Percentiles rank a stretch among this genome's conserved stretches.
phyloP scores from a whole-genome alignment of 2,888 invertebrate species.

The Oasisia sp. region DNA sequence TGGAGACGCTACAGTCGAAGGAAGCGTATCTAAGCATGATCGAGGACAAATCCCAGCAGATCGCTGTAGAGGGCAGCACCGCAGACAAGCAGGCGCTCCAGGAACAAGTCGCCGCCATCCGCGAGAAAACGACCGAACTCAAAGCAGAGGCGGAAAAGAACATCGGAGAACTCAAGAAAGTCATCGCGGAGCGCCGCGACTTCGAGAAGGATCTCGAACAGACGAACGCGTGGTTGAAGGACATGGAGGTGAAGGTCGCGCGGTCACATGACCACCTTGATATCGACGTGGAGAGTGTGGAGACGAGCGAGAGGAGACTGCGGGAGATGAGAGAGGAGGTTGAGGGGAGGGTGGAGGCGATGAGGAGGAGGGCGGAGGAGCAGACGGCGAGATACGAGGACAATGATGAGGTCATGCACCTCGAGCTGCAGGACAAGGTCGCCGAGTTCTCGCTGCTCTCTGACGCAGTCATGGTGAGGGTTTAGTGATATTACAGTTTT shows the following conservation, averaged over 20 bases:
- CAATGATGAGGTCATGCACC: slow-evolving; percentile 51
- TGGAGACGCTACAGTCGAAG: slow-evolving; percentile 29
- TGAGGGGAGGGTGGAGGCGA: slow-evolving; percentile 43
- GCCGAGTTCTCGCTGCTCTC: slow-evolving; percentile 48
- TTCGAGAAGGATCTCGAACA: slow-evolving; percentile 52
- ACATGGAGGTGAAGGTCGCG: slow-evolving; percentile 47
- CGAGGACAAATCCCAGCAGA: slow-evolving; percentile 91
- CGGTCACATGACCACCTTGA: slow-evolving; percentile 42
- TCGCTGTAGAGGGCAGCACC: slow-evolving; percentile 88
- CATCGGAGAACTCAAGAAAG: slow-evolving; percentile 84
- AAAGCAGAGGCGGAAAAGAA: slow-evolving; percentile 86
- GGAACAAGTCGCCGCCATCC: slow-evolving; percentile 85
- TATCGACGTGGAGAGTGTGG: slow-evolving; percentile 34
- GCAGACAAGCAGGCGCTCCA: slow-evolving; percentile 88
- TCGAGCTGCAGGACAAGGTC: slow-evolving; percentile 51
- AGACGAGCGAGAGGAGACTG: slow-evolving; percentile 50
- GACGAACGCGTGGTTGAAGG: slow-evolving; percentile 53
- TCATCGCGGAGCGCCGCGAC: slow-evolving; percentile 51
- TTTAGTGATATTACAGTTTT: not conserved
- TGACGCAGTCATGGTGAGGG: slow-evolving; percentile 51
- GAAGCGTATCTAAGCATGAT: slow-evolving; percentile 88
- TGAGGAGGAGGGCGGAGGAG: slow-evolving; percentile 35
- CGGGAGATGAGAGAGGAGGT: slow-evolving; percentile 40
- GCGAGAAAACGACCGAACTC: slow-evolving; percentile 79
- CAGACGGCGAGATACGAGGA: slow-evolving; percentile 50